Base-by-base conservation (phyloP, 2,113 vertebrate species). In the Lynx canadensis region DNA sequence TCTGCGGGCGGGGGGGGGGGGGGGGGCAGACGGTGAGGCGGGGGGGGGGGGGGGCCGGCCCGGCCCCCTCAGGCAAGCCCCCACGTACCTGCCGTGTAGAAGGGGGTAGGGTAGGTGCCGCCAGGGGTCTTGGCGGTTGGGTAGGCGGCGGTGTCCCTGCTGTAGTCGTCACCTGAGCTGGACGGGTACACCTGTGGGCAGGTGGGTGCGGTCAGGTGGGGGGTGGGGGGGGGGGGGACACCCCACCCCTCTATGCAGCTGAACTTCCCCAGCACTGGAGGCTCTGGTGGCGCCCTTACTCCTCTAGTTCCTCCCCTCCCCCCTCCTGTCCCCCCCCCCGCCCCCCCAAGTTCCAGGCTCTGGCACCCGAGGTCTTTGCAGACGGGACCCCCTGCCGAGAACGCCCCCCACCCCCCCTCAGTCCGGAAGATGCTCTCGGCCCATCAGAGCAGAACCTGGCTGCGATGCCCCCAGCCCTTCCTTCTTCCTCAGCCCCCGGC, bases 151-250 rank as follows among this genome's bases (percentile, higher is more conserved):
- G 99, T 95, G 94, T 99, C 99, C 98, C 99, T 99, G 98, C 99
- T 96, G 97, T 99, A 99, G 98, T 99, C 99, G 1, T 99, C 99
- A 97, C 99, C 99, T 98, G 99, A 99, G 98, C 99, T 99, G 95
- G 99, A 99, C 31, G 99, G 99, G 98, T 99, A 99, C 94, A 99
- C 99, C 99, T 99, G 98, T 0, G 4, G n/a, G 69, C 0, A 7
- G 69, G 83, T 6, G 27, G 63, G 57, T 6, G 10, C 0, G 4
- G 41, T 96, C 41, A 92, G 63, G 4, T 50, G 45, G 60, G 48
- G 23, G 13, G 15, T 45, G 60, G 48, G 23, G 13, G 15, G 0
- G 0, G 15, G 68, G 6, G 4, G 8, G 85, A 76, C 41, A 41
- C 0, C 12, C 57, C 13, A 1, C 14, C 21, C 25, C 63, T 5